A percentile compares a stretch with the other conserved stretches of the same genome.
Conservation (phyloP, 2,888 invertebrate genomes). For the Acrobasis repandana region DNA sequence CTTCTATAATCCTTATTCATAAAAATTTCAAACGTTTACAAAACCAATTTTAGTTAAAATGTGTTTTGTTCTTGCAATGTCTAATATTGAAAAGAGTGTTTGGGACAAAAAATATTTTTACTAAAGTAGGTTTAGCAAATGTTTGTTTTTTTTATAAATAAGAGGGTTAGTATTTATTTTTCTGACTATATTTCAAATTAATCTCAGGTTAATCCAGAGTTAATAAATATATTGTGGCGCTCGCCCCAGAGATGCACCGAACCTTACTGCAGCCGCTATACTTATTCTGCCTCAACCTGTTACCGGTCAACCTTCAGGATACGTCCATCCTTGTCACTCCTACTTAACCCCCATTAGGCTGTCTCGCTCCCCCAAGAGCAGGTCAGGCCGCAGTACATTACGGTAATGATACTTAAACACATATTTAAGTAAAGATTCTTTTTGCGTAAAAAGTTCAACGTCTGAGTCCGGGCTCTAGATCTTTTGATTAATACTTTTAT, state of each 20-base stretch:
- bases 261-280: constrained; percentile 70
- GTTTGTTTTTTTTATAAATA: no score
- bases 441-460: constrained; percentile 68
- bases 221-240: constrained; percentile 34
- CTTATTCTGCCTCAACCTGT: constrained; percentile 79
- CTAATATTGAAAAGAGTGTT: no score
- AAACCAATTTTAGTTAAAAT: no score
- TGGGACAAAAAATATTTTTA: no score
- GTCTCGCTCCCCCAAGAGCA: constrained; percentile 58
- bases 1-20: no score
- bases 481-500: constrained; percentile 32
- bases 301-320: constrained; percentile 74
- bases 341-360: constrained; percentile 36
- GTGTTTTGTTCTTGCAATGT: no score
- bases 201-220: background rate
- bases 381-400: constrained; percentile 76
- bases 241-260: constrained; percentile 59
- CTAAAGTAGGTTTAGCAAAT: no score
- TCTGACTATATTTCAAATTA: background rate
- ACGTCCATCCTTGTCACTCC: constrained; percentile 46
- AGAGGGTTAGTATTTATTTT: no score
- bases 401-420: constrained; percentile 82
- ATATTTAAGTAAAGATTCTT: constrained; percentile 79
- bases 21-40: no score
- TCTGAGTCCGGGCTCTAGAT: constrained; percentile 49